phyloP scores from a whole-genome alignment of 1,140 invertebrate genomes.

The Melanaphis sacchari region DNA sequence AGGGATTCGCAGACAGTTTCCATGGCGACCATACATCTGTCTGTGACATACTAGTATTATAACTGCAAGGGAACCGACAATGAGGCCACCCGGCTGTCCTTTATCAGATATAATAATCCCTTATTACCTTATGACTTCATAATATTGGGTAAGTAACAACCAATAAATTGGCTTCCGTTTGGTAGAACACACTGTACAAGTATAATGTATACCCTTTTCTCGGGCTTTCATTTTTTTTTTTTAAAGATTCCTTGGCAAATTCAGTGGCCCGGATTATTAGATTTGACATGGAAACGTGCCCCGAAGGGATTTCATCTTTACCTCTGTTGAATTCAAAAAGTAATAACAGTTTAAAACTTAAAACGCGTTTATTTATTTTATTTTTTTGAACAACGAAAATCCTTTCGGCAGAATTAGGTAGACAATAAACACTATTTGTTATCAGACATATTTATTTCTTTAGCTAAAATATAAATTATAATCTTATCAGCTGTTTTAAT shows the following conservation, averaged over 20 bases:
- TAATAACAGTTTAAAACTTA: slow-evolving; percentile 53
- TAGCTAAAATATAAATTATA: background rate
- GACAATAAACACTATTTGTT: slow-evolving; percentile 36
- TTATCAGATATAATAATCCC: slow-evolving; percentile 48
- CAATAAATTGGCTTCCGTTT: slow-evolving; percentile 40
- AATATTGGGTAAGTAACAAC: background rate
- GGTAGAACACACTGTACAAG: background rate
- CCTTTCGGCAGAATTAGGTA: background rate
- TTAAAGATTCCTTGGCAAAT: slow-evolving; percentile 5
- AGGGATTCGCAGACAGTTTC: slow-evolving; percentile 33
- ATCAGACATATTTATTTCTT: background rate
- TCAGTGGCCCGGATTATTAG: slow-evolving; percentile 36
- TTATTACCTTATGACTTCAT: slow-evolving; percentile 51
- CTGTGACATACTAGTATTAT: slow-evolving; percentile 48
- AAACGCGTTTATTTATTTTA: slow-evolving; percentile 31
- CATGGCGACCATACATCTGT: slow-evolving; percentile 51
- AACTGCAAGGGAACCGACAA: slow-evolving; percentile 51
- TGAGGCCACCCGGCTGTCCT: slow-evolving; percentile 32
- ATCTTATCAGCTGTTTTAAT: background rate
- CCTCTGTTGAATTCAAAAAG: background rate
- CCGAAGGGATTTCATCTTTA: slow-evolving; percentile 44
- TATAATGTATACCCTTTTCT: background rate
- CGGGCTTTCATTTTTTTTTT: background rate
- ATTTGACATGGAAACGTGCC: slow-evolving; percentile 51
- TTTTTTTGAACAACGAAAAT: background rate